Conservation (phyloP, 2,113 vertebrate genomes). For the Capreolus pygargus region DNA sequence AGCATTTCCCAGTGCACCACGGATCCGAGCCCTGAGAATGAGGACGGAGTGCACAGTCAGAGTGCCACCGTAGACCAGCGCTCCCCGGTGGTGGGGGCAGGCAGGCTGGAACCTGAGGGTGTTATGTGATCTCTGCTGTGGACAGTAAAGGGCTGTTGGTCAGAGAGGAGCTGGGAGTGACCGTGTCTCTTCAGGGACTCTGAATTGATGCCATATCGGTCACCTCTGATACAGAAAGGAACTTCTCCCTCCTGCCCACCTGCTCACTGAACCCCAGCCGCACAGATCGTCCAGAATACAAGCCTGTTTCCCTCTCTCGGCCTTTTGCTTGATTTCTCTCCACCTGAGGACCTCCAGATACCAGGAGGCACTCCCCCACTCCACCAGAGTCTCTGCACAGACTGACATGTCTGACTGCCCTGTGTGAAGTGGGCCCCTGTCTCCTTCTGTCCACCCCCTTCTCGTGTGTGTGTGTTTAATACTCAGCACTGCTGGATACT, state of each 20-base stretch:
- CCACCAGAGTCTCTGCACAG: neutral
- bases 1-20: fast-evolving
- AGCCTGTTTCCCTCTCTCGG: neutral
- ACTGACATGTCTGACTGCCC: fast-evolving
- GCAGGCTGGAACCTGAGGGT: neutral
- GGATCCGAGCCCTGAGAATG: fast-evolving
- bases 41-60: too few species aligned
- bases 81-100: neutral
- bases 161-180: neutral
- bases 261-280: neutral
- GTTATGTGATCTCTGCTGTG: neutral
- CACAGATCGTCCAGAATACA: neutral
- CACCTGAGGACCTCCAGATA: neutral
- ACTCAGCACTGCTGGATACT: neutral
- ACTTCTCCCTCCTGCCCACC: too few species aligned
- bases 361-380: neutral
- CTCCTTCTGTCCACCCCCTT: neutral
- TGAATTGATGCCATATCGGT: neutral
- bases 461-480: neutral
- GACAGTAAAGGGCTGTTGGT: neutral
- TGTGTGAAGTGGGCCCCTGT: fast-evolving
- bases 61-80: neutral
- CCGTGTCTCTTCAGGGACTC: neutral
- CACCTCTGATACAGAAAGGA: neutral
- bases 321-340: neutral